Conservation (phyloP, 2,113 vertebrate species). For the Vulpes ferrilata region DNA sequence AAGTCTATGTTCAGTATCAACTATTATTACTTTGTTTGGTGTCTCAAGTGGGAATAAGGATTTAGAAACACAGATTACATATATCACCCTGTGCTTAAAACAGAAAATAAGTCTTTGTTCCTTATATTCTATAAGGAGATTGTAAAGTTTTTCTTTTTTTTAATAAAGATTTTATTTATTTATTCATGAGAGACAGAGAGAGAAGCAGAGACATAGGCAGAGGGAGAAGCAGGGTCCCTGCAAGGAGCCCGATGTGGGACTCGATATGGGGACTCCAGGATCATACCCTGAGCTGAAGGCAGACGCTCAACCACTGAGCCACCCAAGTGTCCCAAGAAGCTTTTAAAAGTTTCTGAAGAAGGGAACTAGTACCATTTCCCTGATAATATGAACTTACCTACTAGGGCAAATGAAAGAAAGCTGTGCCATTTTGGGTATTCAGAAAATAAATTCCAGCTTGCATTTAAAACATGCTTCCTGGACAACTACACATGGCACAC, state of each 20-base stretch:
- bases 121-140: background rate
- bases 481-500: background rate
- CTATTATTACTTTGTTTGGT: background rate
- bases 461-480: background rate
- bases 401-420: background rate
- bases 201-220: too few species aligned
- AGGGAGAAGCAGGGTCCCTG: too few species aligned
- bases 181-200: too few species aligned
- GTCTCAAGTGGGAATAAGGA: background rate
- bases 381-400: background rate
- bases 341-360: conserved; percentile 26
- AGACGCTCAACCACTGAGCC: too few species aligned
- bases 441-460: background rate
- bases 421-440: background rate
- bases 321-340: background rate
- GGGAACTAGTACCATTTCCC: background rate
- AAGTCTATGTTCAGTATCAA: background rate
- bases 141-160: background rate
- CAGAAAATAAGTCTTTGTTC: background rate
- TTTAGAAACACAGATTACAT: background rate
- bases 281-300: too few species aligned
- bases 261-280: too few species aligned
- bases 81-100: background rate
- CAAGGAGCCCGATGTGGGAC: too few species aligned
- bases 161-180: too few species aligned